Conservation (phyloP, 2,888 invertebrate species). For the Scaptodrosophila latifasciaeformis region DNA sequence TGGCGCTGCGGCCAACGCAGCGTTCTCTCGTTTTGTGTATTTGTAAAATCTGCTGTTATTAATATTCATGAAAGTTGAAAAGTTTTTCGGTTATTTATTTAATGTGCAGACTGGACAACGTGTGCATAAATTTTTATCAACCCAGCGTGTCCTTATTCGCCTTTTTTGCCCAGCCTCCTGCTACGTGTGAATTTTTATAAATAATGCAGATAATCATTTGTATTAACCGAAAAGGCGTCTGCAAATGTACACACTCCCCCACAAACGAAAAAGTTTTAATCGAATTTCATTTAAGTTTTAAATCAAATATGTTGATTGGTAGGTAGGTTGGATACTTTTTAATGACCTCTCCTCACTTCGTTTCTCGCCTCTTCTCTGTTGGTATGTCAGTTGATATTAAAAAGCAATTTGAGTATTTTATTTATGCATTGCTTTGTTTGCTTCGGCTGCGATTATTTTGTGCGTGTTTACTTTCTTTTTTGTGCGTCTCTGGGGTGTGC, state of each 20-base stretch:
- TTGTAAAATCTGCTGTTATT: slow-evolving; percentile 51
- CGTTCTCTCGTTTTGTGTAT: slow-evolving; percentile 14
- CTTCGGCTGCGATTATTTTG: background rate
- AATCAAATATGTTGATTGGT: slow-evolving; percentile 21
- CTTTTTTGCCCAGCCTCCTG: background rate
- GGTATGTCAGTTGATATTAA: slow-evolving; percentile 30
- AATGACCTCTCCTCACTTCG: slow-evolving; percentile 16
- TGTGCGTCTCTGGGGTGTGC: slow-evolving; percentile 32
- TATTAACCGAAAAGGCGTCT: slow-evolving; percentile 26
- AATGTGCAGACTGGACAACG: slow-evolving; percentile 34
- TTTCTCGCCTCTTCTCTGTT: background rate
- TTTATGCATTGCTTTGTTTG: slow-evolving; percentile 34
- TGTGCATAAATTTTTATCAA: slow-evolving; percentile 45
- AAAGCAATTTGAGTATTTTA: slow-evolving; percentile 39
- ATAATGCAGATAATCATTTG: slow-evolving; percentile 45
- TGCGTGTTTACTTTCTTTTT: background rate
- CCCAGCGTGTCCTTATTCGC: slow-evolving; percentile 23
- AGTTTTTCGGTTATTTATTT: slow-evolving; percentile 66
- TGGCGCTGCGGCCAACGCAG: background rate
- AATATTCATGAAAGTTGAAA: slow-evolving; percentile 66
- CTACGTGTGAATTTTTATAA: slow-evolving; percentile 15
- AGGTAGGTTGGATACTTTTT: slow-evolving; percentile 17
- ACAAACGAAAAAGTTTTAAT: slow-evolving; percentile 38
- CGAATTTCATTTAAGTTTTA: slow-evolving; percentile 45
- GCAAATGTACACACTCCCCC: background rate